Percentiles rank a stretch among this genome's conserved stretches.
Conservation (phyloP, 2,797 vertebrate species). For the Phrynocephalus forsythii region DNA sequence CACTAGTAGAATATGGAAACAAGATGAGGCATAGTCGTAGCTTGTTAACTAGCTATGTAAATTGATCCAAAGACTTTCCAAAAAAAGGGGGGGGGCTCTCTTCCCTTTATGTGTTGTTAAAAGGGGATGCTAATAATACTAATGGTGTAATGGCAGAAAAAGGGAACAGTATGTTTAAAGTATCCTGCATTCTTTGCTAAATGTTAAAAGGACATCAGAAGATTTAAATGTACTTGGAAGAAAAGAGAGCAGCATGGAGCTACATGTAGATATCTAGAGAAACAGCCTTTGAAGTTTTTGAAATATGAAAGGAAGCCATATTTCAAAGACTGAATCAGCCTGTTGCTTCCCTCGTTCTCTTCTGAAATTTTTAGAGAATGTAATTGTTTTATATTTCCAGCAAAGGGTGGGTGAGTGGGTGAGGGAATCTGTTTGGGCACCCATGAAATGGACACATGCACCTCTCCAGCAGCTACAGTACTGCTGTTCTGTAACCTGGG, state of each 20-base stretch:
- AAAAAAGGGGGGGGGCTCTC: neutral
- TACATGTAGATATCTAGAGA: conserved; percentile 42
- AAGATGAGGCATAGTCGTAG: neutral
- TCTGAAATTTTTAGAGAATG: conserved; percentile 42
- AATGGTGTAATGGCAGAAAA: conserved; percentile 53
- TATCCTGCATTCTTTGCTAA: conserved; percentile 55
- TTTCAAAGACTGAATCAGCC: conserved; percentile 63
- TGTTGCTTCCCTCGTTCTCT: conserved; percentile 57
- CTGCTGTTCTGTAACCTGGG: rapidly evolving
- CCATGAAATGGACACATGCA: neutral
- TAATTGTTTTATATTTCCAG: conserved; percentile 48
- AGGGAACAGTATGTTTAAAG: conserved; percentile 58
- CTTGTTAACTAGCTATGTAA: neutral
- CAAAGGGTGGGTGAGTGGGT: neutral
- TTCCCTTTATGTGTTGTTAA: conserved; percentile 52
- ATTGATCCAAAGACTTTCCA: neutral
- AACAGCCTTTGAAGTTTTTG: conserved; percentile 64
- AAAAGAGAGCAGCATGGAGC: conserved; percentile 65
- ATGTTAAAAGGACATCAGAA: conserved; percentile 66
- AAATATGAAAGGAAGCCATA: conserved; percentile 54
- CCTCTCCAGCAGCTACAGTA: neutral
- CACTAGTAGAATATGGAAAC: neutral
- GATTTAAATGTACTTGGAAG: conserved; percentile 61
- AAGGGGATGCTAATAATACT: conserved; percentile 54
- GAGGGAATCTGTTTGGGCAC: conserved; percentile 15